These are phyloP conservation scores for Xenentodon cancila DNA, from an alignment of 2,797 vertebrate species.

Conservation along the genomic window DNA sequence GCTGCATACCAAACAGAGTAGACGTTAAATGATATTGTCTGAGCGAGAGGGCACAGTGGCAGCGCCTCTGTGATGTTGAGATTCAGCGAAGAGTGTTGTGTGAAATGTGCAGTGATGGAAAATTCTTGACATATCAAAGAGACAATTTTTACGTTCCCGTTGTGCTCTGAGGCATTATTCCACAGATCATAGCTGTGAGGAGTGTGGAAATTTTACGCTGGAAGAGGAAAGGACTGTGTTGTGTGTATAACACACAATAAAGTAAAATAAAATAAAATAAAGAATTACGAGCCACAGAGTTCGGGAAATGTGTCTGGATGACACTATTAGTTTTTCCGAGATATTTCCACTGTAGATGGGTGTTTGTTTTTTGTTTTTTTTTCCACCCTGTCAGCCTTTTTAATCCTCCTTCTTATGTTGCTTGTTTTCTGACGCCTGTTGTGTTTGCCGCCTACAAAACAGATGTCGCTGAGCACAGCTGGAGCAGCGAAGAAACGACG, in stretches of 20 bases:
- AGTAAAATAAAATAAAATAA: conserved; percentile 22
- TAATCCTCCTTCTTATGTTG: conserved; percentile 27
- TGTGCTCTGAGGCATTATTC: conserved; percentile 60
- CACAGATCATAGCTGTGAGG: conserved; percentile 50
- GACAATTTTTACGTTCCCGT: conserved; percentile 61
- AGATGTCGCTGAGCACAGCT: conserved; percentile 75
- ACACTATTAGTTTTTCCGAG: conserved; percentile 43
- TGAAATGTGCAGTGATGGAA: conserved; percentile 58
- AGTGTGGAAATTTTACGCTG: conserved; percentile 43
- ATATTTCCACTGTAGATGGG: conserved; percentile 51
- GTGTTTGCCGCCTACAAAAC: conserved; percentile 63
- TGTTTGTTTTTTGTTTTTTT: conserved; percentile 42
- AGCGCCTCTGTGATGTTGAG: conserved; percentile 47
- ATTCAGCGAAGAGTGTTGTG: conserved; percentile 37
- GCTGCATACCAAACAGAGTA: conserved; percentile 56
- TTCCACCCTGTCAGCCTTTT: conserved; percentile 53
- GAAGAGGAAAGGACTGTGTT: conserved; percentile 30
- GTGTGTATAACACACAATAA: conserved; percentile 26
- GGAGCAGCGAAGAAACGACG: conserved; percentile 54
- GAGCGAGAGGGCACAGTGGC: conserved; percentile 39
- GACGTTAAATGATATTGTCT: conserved; percentile 52
- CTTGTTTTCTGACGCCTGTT: conserved; percentile 63
- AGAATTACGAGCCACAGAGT: conserved; percentile 30
- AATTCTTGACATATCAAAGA: conserved; percentile 54
- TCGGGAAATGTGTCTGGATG: conserved; percentile 33